Percentiles rank a stretch among this genome's conserved stretches.
These are phyloP conservation scores for Tragelaphus strepsiceros DNA, from an alignment of 2,113 vertebrate genomes.

Conservation along the genomic window DNA sequence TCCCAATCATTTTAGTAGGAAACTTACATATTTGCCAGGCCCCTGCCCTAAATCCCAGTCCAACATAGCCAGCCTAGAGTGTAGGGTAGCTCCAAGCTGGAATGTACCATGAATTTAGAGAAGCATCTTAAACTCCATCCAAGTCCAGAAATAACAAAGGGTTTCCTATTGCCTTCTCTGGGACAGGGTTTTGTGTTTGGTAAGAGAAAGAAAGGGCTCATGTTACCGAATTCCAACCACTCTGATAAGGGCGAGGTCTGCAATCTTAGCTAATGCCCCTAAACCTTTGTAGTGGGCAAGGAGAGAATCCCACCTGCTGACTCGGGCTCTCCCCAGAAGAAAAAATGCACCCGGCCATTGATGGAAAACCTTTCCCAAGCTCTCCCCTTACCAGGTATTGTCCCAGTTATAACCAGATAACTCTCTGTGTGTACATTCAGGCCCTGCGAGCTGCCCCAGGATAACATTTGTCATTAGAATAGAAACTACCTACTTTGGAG, in stretches of 20 bases:
- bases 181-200: constrained; percentile 74
- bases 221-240: constrained; percentile 77
- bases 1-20: background rate
- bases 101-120: constrained; percentile 68
- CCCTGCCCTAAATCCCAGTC: background rate
- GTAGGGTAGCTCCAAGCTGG: constrained; percentile 51
- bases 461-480: constrained; percentile 77
- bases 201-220: constrained; percentile 69
- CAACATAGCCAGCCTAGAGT: background rate
- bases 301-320: constrained; percentile 73
- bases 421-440: constrained; percentile 72
- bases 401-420: constrained; percentile 77
- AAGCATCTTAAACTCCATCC: constrained; percentile 75
- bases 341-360: constrained; percentile 75
- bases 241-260: constrained; percentile 79
- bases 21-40: background rate
- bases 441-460: constrained; percentile 62
- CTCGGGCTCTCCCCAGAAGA: constrained; percentile 74
- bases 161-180: constrained; percentile 76
- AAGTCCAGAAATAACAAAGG: constrained; percentile 72
- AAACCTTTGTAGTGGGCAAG: constrained; percentile 77
- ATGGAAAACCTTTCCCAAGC: constrained; percentile 82
- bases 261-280: constrained; percentile 75
- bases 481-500: constrained; percentile 74
- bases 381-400: constrained; percentile 83